Base-by-base conservation (phyloP, 1,140 invertebrate genomes). In the Dendrolimus punctatus region DNA sequence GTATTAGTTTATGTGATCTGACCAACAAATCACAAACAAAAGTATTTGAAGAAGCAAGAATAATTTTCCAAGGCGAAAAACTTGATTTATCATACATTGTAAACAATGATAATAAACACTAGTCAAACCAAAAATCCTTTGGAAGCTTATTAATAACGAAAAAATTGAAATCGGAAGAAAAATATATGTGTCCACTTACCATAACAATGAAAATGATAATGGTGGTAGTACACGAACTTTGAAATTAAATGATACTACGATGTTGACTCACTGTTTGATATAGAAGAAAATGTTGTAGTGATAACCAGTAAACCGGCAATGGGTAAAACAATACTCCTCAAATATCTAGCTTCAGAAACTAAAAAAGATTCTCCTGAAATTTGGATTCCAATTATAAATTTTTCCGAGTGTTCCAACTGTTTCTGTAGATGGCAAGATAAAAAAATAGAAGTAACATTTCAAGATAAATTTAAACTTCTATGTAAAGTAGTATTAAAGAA, bases 51-150 rank as follows among this genome's bases (percentile, higher is more conserved):
- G 42, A 51, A 8, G 10, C 36, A 8, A 42, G 39, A 46, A 37
- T 64, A 9, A 36, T 52, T n/a, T 64, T 57, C 40, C 62, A 64
- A 51, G 62, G 57, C n/a, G n/a, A 57, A 45, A 43, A 64, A 7
- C 36, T 64, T 38, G 10, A 39, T 9, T 40, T 64, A 41, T 49
- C 47, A 7, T 40, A 8, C 39, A 7, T 60, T 37, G 51, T 64
- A 49, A 49, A 57, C 36, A 49, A 64, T 2, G 37, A 8, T 5
- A 44, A 51, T 40, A 51, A 51, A 44, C 7, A 37, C n/a, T 53
- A 8, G 23, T 58, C n/a, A 46, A 48, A 9, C 52, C 41, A 2
- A 46, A 53, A 43, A 40, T 56, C 0, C 50, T 62, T 43, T 42
- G 9, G 6, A 44, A 40, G 8, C 10, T 62, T 38, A 7, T 62